phyloP scores from a whole-genome alignment of 2,113 vertebrate species.

The Prietella phreatophila region DNA sequence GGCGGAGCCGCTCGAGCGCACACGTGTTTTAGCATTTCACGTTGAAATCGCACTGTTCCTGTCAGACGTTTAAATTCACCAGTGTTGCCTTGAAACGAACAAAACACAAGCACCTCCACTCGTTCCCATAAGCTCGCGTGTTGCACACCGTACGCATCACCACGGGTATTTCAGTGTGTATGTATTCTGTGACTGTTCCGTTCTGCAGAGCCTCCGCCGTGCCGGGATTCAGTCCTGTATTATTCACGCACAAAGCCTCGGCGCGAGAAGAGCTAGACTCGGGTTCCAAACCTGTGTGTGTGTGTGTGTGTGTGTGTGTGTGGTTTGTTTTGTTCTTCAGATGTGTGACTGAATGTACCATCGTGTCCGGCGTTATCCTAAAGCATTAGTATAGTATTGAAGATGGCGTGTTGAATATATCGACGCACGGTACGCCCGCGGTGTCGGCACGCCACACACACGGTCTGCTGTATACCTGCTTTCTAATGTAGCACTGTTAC shows the following conservation, averaged over 20 bases:
- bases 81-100: slow-evolving; percentile 16
- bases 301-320: too few relatives aligned
- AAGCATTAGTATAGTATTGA: neutral
- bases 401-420: neutral
- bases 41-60: neutral
- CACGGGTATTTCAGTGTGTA: neutral
- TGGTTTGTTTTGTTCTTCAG: neutral
- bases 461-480: neutral
- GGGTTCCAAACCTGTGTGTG: neutral
- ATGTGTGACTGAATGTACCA: slow-evolving; percentile 18
- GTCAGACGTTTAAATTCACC: neutral
- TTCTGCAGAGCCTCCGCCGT: neutral
- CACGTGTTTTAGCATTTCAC: neutral
- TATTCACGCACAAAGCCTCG: neutral
- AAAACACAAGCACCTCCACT: neutral
- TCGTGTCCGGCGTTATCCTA: too few relatives aligned
- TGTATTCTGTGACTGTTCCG: neutral
- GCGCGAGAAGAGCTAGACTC: neutral
- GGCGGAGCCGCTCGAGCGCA: neutral
- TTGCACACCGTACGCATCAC: neutral
- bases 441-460: neutral
- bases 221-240: neutral
- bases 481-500: slow-evolving; percentile 13
- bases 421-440: neutral
- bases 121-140: neutral